Base-by-base conservation (phyloP, 1,140 invertebrate species). In the Drosophila parvula region DNA sequence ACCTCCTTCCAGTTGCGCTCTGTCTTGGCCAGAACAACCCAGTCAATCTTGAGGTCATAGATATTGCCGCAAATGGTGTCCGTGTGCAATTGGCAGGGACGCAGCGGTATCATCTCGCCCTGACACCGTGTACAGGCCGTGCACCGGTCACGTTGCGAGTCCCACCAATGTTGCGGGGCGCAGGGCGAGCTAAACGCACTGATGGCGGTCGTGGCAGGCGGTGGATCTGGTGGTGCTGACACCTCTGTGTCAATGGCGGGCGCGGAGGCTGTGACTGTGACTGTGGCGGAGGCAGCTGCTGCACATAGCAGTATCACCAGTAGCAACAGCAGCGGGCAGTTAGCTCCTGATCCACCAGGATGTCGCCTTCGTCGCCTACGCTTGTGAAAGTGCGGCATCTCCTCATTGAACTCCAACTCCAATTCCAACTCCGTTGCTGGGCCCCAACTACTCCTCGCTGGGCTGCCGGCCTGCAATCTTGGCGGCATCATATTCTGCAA, bases 1-100 rank as follows among this genome's bases (percentile, higher is more conserved):
- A 22, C 22, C 90, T 92, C 91, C 58, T 91, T 92, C 91, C 91
- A 92, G 43, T 91, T 92, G 43, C 88, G 85, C 18, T 91, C 91
- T 9, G 91, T 92, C 69, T 89, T 91, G 63, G 91, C 80, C 47
- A 92, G 61, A 8, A 89, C 75, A 11, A 90, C 78, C 90, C 83
- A 91, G 68, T 92, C 91, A 60, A 92, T 90, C 36, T 91, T 86
- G 27, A 92, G 53, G 61, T 92, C 91, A 59, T 92, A 91, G 9
- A 92, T 90, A 30, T 89, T 88, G 6, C 91, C 83, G 22, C 91
- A 92, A 28, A 91, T 78, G 44, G 91, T 91, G 62, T 92, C 91
- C 40, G 76, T 75, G 67, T 92, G 90, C 69, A 89, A 69, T 74
- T 92, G 90, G 47, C 91, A 92, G 34, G 91, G 91, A 11, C 91